Evolutionary conservation across 2,113 vertebrate species (phyloP), one percentile per base, ranked within the genome.

Genomic region (Dicentrarchus labrax): DNA sequence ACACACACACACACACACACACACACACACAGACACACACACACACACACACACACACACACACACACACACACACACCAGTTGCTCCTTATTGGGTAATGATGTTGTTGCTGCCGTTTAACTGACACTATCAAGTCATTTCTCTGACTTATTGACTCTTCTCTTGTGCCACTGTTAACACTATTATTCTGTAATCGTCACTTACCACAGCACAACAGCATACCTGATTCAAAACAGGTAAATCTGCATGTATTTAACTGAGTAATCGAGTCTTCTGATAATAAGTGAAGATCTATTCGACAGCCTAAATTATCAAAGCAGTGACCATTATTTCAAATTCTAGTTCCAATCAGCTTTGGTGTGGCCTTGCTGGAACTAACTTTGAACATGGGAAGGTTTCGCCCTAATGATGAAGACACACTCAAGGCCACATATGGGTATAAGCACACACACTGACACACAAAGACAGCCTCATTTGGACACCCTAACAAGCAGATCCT

Each of bases 401-500:
- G 4, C 30, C 30, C 30, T 30, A 30, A 30, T 30, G 30, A 30
- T 30, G 30, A 30, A 30, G 15, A 43, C 69, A 81, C 48, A 86
- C 22, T 41, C 50, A 70, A 30, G 15, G 39, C 61, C 56, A 57
- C 39, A 53, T 17, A 36, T 22, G 15, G 30, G 17, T 30, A 17
- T 50, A 36, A 30, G 13, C 45, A 22, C 50, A 16, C 1, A 41
- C 21, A 43, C 59, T 13, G 1, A 41, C 21, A 43, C 59, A 17
- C 54, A 67, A 6, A 81, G 0, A 16, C 3, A 8, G 7, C 48
- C 54, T 76, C 51, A 79, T 74, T 77, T 72, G 8, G 15, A 30
- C 54, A 64, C 30, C 45, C 80, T 83, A 82, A 85, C 81, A 47
- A 86, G 76, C 80, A 17, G n/a, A 59, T 68, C 57, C 59, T 6